Base-by-base conservation (phyloP, 2,888 invertebrate genomes). In the Diarsia brunnea region DNA sequence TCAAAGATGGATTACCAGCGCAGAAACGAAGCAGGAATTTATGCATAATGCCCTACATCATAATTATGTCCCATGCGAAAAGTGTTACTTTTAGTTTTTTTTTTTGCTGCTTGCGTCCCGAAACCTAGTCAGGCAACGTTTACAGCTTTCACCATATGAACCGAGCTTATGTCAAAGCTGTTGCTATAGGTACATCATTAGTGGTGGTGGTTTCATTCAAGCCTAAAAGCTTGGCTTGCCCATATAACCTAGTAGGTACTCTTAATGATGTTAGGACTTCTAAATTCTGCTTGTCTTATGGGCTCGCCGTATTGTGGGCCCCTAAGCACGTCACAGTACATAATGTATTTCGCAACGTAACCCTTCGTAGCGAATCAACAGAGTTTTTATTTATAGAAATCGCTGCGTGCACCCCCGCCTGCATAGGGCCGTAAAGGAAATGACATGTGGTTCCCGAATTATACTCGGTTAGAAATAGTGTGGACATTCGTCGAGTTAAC, bases 391-490 rank as follows among this genome's bases (percentile, higher is more conserved):
- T 90, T n/a, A n/a, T n/a, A n/a, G 89, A 89, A 90, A 89, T 89
- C 89, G 83, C 87, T 79, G 78, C 89, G 78, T 84, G 84, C 85
- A 88, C 86, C 87, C 89, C 77, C 72, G 92, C 92, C 92, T 92
- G 93, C 92, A 93, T 92, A 93, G 93, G 93, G 91, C 91, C 91
- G 81, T 87, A 94, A 93, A 95, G 96, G 96, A 96, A 96, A 95
- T 95, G 95, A 96, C 96, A 96, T 96, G 95, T 96, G 96, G 95
- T 95, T 91, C 94, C 93, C 95, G 91, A 96, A 95, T 94, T 94
- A 90, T 91, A 88, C 86, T 81, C 60, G 80, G 91, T 85, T 82
- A 89, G 90, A 82, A 43, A 79, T 88, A 84, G 43, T 86, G 69
- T 90, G 92, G 95, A 95, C 83, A 87, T 55, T 78, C 68, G 69